Percentiles rank a stretch among this genome's conserved stretches.
phyloP scores from a whole-genome alignment of 2,797 vertebrate genomes.

The Crypturellus tataupa region DNA sequence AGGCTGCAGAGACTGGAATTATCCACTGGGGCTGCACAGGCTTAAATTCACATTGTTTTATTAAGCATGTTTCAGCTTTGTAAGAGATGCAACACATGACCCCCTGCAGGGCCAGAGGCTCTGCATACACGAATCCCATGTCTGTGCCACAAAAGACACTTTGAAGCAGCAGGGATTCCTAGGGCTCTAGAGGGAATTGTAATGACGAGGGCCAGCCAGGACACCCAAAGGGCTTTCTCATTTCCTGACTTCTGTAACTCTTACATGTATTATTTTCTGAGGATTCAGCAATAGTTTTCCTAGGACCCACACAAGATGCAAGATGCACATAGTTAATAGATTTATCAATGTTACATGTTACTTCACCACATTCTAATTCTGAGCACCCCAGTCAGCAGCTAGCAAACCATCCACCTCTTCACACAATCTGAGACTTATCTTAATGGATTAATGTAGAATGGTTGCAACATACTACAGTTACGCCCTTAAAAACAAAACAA shows the following conservation, averaged over 20 bases:
- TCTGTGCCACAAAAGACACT: neutral
- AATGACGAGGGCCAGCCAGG: neutral
- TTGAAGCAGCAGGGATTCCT: neutral
- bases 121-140: neutral
- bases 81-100: neutral
- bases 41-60: neutral
- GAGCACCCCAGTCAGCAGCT: neutral
- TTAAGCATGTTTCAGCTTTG: neutral
- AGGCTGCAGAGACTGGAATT: conserved; percentile 25
- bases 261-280: neutral
- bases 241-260: neutral
- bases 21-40: neutral
- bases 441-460: neutral
- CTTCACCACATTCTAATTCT: neutral
- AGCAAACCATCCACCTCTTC: neutral
- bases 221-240: neutral
- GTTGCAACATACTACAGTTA: neutral
- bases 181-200: neutral
- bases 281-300: neutral
- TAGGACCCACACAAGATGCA: neutral
- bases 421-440: neutral
- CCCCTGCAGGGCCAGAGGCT: neutral
- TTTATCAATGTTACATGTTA: rapidly evolving
- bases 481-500: neutral
- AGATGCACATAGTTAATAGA: neutral